Evolutionary conservation across 92 coral and sea anemone species (phyloP), one percentile per base, ranked within the genome.

Genomic region (Plumapathes pennacea): DNA sequence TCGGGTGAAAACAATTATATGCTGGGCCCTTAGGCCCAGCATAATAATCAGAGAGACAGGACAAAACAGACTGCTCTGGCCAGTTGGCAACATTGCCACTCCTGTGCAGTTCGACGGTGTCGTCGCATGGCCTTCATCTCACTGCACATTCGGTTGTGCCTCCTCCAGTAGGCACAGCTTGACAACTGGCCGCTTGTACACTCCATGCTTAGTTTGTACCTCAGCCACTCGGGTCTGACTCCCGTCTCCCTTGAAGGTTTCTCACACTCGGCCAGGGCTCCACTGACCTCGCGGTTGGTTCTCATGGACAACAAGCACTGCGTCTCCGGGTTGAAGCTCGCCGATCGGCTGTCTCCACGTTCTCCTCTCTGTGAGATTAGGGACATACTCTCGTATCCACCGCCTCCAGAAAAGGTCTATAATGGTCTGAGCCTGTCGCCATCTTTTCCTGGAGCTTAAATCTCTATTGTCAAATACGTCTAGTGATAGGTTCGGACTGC

Each of bases 331-430:
- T 27, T 52, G 39, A 25, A 36, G 17, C 13, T 30, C 67, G 25
- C 46, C 36, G 18, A 45, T 33, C 4, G 61, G 21, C 10, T 18
- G 34, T 46, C 39, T 48, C 70, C 82, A 74, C 59, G 53, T 74
- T 43, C 42, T 38, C 28, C 75, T 51, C 27, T 75, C 55, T 3
- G 75, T 65, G 43, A 75, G 67, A 15, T 43, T 25, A 3, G 69
- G 76, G 46, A 76, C 43, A 38, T 76, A 66, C 75, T 65, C 82
- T 10, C 68, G 68, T 5, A 75, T n/a, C 82, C 82, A 65, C 26
- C 75, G 11, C 32, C 56, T 65, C 75, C 76, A 76, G 52, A 65
- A 76, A 25, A 49, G 62, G 48, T 76, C 50, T 17, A 53, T 39
- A 1, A 65, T 34, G n/a, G 49, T 56, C 48, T 76, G 63, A 19